phyloP scores from a whole-genome alignment of 2,797 vertebrate species.

The Pseudochirops corinnae region DNA sequence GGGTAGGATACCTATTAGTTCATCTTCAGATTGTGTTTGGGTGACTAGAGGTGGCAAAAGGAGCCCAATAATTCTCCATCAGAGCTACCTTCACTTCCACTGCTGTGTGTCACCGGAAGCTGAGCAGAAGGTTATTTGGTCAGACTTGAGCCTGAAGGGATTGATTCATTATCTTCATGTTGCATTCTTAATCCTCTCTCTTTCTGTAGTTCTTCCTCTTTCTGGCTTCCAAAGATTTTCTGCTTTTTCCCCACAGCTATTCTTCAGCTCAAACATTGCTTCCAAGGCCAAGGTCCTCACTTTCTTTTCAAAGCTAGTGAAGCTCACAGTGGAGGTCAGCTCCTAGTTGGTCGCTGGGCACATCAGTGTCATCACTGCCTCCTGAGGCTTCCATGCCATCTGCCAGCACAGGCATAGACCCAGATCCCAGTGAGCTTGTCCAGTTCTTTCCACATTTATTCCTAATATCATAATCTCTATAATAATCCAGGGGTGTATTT shows the following conservation, averaged over 20 bases:
- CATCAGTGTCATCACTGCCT: not conserved
- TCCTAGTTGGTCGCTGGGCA: conserved; percentile 4
- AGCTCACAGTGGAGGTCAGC: conserved; percentile 81
- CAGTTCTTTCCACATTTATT: not conserved
- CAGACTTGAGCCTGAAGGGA: conserved; percentile 75
- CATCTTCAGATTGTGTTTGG: conserved; percentile 61
- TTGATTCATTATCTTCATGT: conserved; percentile 75
- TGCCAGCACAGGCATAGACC: not conserved
- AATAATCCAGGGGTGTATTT: not conserved
- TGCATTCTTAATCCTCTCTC: conserved; percentile 78
- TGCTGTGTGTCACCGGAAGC: conserved; percentile 69
- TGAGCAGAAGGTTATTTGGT: conserved; percentile 65
- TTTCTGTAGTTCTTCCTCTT: conserved; percentile 84
- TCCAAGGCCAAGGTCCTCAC: conserved; percentile 96
- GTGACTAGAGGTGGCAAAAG: conserved; percentile 82
- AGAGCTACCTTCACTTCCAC: conserved; percentile 85
- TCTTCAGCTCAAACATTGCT: conserved; percentile 95
- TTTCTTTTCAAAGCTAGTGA: conserved; percentile 92
- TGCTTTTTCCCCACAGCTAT: conserved; percentile 96
- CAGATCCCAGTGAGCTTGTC: not conserved
- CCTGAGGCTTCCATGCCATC: not conserved
- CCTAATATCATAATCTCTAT: not conserved
- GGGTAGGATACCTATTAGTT: conserved; percentile 88
- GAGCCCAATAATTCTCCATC: conserved; percentile 88
- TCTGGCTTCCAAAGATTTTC: conserved; percentile 84